phyloP scores from a whole-genome alignment of 2,113 vertebrate genomes.

The Turdus rufiventris region DNA sequence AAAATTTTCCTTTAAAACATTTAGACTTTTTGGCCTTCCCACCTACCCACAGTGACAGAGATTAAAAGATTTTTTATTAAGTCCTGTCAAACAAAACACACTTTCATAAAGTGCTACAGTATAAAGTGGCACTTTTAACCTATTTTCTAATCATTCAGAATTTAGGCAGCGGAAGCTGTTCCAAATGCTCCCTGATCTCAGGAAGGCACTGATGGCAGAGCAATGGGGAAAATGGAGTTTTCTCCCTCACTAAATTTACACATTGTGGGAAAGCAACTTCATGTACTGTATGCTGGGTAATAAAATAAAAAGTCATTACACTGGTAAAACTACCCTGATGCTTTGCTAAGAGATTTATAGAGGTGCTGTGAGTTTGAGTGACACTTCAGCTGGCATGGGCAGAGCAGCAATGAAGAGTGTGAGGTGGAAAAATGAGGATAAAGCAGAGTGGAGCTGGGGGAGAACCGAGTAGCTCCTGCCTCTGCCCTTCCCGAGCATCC shows the following conservation, averaged over 20 bases:
- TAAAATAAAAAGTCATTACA: constrained; percentile 41
- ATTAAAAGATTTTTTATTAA: constrained; percentile 70
- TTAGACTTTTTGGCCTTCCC: constrained; percentile 72
- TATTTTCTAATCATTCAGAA: constrained; percentile 2
- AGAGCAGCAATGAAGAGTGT: not conserved
- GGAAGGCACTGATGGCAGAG: not conserved
- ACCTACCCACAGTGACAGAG: constrained; percentile 68
- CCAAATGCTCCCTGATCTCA: not conserved
- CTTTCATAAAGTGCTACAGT: constrained; percentile 13
- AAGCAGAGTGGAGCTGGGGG: not conserved
- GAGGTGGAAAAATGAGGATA: not conserved
- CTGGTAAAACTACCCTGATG: constrained; percentile 9
- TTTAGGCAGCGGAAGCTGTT: constrained; percentile 16
- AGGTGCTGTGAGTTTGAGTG: constrained; percentile 21
- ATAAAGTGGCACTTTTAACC: not conserved
- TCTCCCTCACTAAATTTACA: not conserved
- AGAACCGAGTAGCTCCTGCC: not conserved
- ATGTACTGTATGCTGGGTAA: constrained; percentile 5
- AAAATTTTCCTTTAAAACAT: constrained; percentile 76
- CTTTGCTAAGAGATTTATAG: constrained; percentile 28
- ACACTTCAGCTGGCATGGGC: not conserved
- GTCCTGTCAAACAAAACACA: constrained; percentile 63
- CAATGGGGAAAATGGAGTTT: not conserved
- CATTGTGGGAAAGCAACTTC: not conserved
- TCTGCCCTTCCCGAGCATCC: not conserved